Conservation (phyloP, 2,797 vertebrate genomes). For the Lepilemur ruficaudatus region DNA sequence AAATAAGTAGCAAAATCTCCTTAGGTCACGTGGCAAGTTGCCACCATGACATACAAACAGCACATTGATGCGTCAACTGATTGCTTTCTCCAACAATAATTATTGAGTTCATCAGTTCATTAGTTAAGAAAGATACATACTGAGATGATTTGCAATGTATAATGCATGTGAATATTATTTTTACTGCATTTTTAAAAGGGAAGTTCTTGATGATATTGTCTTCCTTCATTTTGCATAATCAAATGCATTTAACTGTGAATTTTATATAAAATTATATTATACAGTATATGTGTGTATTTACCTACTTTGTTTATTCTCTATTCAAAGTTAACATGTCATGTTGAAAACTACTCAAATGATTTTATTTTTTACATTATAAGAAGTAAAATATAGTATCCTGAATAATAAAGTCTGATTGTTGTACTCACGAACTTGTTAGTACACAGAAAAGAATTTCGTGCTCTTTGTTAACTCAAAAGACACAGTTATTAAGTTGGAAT, state of each 20-base stretch:
- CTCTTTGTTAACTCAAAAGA: not conserved
- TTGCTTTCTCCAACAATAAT: not conserved
- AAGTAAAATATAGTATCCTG: constrained; percentile 30
- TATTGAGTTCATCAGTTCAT: not conserved
- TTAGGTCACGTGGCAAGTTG: not conserved
- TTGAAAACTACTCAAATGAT: not conserved
- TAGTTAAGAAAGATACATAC: not conserved
- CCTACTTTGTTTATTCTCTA: not conserved
- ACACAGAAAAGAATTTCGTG: not conserved
- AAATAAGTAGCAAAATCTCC: not conserved
- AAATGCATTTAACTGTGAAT: constrained; percentile 43
- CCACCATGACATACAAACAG: not conserved
- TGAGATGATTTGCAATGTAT: not conserved
- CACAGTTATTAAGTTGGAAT: not conserved
- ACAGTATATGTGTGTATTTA: not conserved
- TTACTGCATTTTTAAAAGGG: not conserved
- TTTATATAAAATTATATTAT: not conserved
- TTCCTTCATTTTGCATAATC: constrained; percentile 36
- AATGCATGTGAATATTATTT: not conserved
- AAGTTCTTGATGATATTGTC: not conserved
- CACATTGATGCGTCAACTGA: not conserved
- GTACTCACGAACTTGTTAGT: not conserved
- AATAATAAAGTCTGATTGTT: constrained; percentile 15
- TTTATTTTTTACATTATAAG: constrained; percentile 51
- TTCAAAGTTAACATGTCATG: not conserved